Evolutionary conservation across 2,797 vertebrate species (phyloP).

Genomic region (Eulemur coronatus): DNA sequence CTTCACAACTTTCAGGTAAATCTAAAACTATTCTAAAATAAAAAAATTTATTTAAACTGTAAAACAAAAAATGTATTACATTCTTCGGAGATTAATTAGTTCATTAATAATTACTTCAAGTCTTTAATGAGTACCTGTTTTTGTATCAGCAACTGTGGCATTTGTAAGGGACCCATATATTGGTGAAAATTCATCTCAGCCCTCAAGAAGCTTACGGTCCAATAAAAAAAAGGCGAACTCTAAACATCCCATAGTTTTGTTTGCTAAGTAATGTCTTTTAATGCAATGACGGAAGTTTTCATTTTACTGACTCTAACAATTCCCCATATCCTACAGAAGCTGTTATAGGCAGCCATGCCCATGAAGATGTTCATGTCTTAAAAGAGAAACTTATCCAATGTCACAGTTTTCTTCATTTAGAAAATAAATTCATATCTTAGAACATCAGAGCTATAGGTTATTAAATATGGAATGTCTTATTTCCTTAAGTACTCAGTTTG

Average conservation of each 20-base stretch:
- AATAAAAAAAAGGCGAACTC: neutral
- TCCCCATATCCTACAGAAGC: neutral
- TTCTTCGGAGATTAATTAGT: neutral
- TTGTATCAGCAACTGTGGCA: neutral
- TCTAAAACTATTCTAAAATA: neutral
- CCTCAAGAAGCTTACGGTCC: neutral
- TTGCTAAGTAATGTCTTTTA: neutral
- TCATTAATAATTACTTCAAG: neutral
- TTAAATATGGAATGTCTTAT: too few relatives aligned
- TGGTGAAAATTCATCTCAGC: neutral
- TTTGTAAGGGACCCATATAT: neutral
- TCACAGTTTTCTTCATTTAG: neutral
- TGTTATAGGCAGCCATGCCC: neutral
- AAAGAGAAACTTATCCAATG: neutral
- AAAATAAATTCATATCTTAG: neutral
- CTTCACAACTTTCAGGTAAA: neutral
- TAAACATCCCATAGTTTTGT: neutral
- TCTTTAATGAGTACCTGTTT: neutral
- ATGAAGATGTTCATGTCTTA: neutral
- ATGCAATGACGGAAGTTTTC: neutral
- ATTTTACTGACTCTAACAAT: neutral
- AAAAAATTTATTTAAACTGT: neutral
- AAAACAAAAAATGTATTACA: neutral
- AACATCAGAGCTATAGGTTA: neutral
- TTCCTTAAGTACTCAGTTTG: too few relatives aligned